These are phyloP conservation scores for Euglossa dilemma DNA, from an alignment of 1,140 invertebrate species.

Conservation along the genomic window DNA sequence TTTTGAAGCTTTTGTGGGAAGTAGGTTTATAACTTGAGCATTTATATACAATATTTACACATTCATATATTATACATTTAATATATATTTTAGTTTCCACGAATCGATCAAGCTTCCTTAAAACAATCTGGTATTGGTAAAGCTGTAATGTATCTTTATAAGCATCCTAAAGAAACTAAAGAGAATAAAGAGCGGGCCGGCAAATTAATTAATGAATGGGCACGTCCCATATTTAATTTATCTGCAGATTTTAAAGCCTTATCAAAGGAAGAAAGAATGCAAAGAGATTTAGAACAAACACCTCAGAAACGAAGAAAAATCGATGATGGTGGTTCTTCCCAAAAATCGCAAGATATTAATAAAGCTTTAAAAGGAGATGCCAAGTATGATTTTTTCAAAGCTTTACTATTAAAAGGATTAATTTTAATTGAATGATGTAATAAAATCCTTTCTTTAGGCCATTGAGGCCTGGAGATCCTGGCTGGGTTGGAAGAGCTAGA, in stretches of 20 bases:
- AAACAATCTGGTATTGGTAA: conserved; percentile 98
- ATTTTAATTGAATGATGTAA: background rate
- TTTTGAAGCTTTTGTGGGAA: conserved; percentile 94
- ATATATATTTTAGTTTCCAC: conserved; percentile 89
- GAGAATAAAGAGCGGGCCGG: conserved; percentile 95
- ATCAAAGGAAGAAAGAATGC: conserved; percentile 92
- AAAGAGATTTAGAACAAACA: conserved; percentile 95
- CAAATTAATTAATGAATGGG: conserved; percentile 98
- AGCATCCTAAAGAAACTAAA: conserved; percentile 98
- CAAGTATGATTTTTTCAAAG: conserved; percentile 80
- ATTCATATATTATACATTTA: background rate
- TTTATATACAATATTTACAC: background rate
- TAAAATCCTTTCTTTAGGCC: conserved; percentile 75
- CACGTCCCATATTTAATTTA: conserved; percentile 97
- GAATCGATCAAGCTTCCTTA: conserved; percentile 93
- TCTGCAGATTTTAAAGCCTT: conserved; percentile 97
- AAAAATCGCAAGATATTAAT: conserved; percentile 84
- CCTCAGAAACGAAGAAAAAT: conserved; percentile 86
- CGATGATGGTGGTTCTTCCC: conserved; percentile 78
- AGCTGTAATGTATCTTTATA: conserved; percentile 99
- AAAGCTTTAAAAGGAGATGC: conserved; percentile 85
- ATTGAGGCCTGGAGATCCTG: conserved; percentile 95
- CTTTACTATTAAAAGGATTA: background rate
- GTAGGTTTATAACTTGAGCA: conserved; percentile 83
- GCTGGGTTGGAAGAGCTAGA: conserved; percentile 96